A percentile compares a stretch with the other conserved stretches of the same genome.
Evolutionary conservation across 2,113 vertebrate genomes (phyloP).

Genomic region (Malurus cyaneus): DNA sequence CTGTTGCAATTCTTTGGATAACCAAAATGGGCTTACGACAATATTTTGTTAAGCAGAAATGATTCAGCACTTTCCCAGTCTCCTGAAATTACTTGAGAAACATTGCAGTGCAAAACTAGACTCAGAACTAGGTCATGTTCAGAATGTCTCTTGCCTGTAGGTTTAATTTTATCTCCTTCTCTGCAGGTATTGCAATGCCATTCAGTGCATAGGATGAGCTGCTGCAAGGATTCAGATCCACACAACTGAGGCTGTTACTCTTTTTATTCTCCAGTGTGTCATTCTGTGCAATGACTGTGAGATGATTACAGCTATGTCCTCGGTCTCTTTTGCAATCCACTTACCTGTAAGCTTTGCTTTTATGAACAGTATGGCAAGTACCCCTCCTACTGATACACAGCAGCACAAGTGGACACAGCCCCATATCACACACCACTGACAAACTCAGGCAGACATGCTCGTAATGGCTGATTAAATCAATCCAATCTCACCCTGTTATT

Average conservation of each 20-base stretch:
- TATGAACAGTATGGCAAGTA: background rate
- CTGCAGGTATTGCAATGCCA: rapidly evolving
- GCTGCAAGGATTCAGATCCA: background rate
- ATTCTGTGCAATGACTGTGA: background rate
- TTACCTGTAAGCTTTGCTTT: background rate
- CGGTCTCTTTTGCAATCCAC: background rate
- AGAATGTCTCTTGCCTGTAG: background rate
- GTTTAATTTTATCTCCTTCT: background rate
- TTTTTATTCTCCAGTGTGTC: background rate
- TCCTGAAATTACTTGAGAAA: background rate
- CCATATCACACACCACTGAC: background rate
- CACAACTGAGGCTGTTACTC: background rate
- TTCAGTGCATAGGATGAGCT: background rate
- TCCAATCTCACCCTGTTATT: background rate
- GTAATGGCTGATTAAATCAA: background rate
- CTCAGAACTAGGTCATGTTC: background rate
- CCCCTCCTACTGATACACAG: background rate
- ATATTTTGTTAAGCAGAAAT: background rate
- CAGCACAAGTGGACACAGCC: background rate
- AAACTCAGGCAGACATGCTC: background rate
- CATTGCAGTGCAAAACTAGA: background rate
- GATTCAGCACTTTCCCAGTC: background rate
- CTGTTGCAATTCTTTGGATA: background rate
- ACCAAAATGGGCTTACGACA: background rate
- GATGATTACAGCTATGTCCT: background rate